These are phyloP conservation scores for Sminthurinus aureus DNA, from an alignment of 2,888 invertebrate genomes.

Conservation along the genomic window DNA sequence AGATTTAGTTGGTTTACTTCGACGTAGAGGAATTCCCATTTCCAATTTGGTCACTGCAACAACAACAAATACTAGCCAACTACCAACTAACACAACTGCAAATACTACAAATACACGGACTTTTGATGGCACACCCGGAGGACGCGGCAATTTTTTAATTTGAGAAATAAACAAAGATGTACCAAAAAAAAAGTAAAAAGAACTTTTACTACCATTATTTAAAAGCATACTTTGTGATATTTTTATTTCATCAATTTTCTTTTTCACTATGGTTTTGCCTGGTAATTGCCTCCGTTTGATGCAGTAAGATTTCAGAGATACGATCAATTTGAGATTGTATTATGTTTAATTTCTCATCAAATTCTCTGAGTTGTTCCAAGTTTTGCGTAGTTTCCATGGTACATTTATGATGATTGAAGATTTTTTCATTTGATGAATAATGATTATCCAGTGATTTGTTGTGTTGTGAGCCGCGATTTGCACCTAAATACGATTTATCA, in stretches of 20 bases:
- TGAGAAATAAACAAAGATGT: neutral
- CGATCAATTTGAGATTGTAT: neutral
- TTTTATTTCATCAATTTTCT: neutral
- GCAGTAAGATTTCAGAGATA: neutral
- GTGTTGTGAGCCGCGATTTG: too few relatives aligned
- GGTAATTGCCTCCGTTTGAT: neutral
- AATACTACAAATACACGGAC: neutral
- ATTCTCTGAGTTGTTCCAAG: too few relatives aligned
- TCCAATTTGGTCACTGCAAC: neutral
- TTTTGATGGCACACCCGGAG: constrained; percentile 27
- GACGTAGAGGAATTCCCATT: neutral
- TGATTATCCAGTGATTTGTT: too few relatives aligned
- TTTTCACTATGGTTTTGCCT: too few relatives aligned
- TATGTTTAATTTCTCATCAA: constrained; percentile 3
- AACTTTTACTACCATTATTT: neutral
- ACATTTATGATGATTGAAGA: too few relatives aligned
- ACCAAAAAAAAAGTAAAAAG: neutral
- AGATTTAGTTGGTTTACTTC: neutral
- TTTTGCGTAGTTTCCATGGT: too few relatives aligned
- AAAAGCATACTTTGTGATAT: neutral
- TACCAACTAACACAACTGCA: neutral
- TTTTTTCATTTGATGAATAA: too few relatives aligned
- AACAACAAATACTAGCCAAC: neutral
- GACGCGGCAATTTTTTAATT: constrained; percentile 12
- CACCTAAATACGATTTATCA: too few relatives aligned